Percentiles rank a stretch among this genome's conserved stretches.
Evolutionary conservation across 2,113 vertebrate species (phyloP).

Genomic region (Buteo buteo): DNA sequence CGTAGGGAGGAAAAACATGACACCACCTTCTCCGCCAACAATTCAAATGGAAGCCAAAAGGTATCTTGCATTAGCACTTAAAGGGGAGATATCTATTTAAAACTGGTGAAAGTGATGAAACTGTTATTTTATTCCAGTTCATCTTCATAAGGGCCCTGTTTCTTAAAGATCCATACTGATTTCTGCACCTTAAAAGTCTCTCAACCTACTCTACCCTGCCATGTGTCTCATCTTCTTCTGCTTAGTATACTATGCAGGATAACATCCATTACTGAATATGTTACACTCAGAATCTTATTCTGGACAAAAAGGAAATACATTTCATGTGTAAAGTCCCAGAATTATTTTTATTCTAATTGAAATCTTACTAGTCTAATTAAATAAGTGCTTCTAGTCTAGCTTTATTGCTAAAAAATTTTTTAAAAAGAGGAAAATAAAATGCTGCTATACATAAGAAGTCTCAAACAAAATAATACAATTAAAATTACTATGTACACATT

Average conservation of each 20-base stretch:
- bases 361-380: not conserved
- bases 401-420: not conserved
- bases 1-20: constrained; percentile 33
- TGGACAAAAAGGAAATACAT: not conserved
- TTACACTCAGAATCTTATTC: not conserved
- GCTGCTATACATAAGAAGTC: not conserved
- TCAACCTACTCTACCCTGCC: not conserved
- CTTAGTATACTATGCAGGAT: not conserved
- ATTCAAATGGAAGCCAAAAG: constrained; percentile 7
- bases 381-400: not conserved
- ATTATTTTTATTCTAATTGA: not conserved
- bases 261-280: not conserved
- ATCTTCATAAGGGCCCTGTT: not conserved
- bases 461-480: not conserved
- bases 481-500: not conserved
- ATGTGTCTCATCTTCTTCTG: constrained; percentile 33
- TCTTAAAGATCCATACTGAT: not conserved
- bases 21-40: not conserved
- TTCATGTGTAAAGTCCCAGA: not conserved
- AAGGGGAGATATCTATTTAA: constrained; percentile 8
- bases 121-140: not conserved
- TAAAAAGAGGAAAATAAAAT: not conserved
- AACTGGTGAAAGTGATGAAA: not conserved
- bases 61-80: constrained; percentile 13
- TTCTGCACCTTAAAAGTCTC: not conserved